phyloP scores from a whole-genome alignment of 2,888 invertebrate genomes.

The Xestoiulus laeticollis region DNA sequence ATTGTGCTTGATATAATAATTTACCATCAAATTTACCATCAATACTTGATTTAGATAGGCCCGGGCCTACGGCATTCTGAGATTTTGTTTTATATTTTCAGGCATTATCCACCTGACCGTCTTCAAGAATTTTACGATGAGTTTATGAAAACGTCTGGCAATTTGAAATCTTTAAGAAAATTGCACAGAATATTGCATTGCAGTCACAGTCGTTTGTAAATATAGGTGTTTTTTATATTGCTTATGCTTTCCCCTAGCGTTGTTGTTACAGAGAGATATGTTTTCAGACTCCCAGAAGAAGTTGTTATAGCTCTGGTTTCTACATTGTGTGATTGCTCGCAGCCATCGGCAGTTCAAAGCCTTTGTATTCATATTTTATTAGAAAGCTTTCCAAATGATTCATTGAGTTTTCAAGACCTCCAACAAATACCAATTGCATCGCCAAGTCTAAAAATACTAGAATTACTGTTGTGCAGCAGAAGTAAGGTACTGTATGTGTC shows the following conservation, averaged over 20 bases:
- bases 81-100: not conserved
- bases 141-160: conserved; percentile 24
- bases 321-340: conserved; percentile 47
- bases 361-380: conserved; percentile 39
- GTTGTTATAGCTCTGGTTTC: conserved; percentile 48
- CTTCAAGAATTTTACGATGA: conserved; percentile 38
- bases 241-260: not conserved
- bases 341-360: not conserved
- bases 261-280: not conserved
- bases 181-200: conserved; percentile 19
- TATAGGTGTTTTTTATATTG: not conserved
- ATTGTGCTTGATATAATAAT: no score
- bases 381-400: conserved; percentile 32
- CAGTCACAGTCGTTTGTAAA: not conserved
- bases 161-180: conserved; percentile 40
- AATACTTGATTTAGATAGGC: no score
- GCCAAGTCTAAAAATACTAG: not conserved
- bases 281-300: conserved; percentile 51
- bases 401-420: conserved; percentile 31
- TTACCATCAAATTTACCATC: no score
- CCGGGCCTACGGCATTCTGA: no score
- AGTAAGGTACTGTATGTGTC: not conserved
- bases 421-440: not conserved
- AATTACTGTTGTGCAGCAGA: not conserved
- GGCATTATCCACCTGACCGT: not conserved